Percentiles rank a stretch among this genome's conserved stretches.
Conservation (phyloP, 2,888 invertebrate genomes). For the Mamestra brassicae region DNA sequence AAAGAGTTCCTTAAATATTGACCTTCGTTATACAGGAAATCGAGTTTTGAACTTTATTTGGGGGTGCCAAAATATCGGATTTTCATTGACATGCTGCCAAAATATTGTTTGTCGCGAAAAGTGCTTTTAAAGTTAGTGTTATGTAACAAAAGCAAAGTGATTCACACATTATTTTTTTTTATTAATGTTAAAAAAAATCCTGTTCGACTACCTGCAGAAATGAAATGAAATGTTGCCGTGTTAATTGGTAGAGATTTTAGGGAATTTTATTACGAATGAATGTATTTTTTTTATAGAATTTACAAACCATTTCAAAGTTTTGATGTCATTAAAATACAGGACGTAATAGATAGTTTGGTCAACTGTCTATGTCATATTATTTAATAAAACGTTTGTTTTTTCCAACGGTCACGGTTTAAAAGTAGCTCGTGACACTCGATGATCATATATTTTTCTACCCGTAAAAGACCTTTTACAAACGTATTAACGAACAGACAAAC, state of each 20-base stretch:
- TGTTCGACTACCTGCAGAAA: neutral
- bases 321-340: neutral
- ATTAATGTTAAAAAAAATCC: neutral
- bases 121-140: slow-evolving; percentile 32
- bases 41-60: slow-evolving; percentile 35
- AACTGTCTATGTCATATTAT: too few species aligned
- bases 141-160: slow-evolving; percentile 10
- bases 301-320: neutral
- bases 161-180: slow-evolving; percentile 6
- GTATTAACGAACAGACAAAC: too few species aligned
- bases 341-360: too few species aligned
- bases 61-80: slow-evolving; percentile 22
- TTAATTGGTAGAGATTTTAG: neutral
- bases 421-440: neutral
- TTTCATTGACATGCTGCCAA: slow-evolving; percentile 46
- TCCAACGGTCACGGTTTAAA: neutral
- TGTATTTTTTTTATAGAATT: neutral
- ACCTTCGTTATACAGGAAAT: slow-evolving; percentile 40
- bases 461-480: neutral
- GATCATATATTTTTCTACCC: neutral
- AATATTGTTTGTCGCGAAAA: slow-evolving; percentile 45
- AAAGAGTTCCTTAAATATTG: slow-evolving; percentile 11
- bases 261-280: neutral
- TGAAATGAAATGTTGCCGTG: neutral
- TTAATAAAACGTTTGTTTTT: too few species aligned